These are phyloP conservation scores for Crotalus horridus DNA, from an alignment of 2,113 vertebrate genomes.

Conservation along the genomic window DNA sequence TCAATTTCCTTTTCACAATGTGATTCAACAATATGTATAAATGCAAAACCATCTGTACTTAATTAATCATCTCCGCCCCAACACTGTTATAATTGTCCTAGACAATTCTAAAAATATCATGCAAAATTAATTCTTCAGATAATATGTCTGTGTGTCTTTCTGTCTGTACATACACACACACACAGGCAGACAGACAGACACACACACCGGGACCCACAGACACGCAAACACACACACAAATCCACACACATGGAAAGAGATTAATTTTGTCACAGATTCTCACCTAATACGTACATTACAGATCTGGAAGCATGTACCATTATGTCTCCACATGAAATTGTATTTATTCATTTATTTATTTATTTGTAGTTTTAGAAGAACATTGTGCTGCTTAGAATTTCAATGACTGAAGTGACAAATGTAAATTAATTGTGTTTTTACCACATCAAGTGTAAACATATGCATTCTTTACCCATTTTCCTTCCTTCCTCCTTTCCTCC, in stretches of 20 bases:
- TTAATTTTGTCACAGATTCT: not conserved
- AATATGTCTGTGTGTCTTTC: constrained; percentile 2
- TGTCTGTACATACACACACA: not conserved
- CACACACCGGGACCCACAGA: not conserved
- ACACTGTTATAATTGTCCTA: constrained; percentile 41
- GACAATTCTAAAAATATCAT: constrained; percentile 37
- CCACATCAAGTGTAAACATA: not conserved
- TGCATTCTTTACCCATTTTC: not conserved
- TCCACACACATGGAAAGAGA: not conserved
- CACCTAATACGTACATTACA: not conserved
- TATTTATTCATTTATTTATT: not conserved
- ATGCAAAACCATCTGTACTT: constrained; percentile 57
- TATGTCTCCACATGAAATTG: not conserved
- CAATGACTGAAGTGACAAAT: not conserved
- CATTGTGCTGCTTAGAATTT: not conserved
- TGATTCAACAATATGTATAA: constrained; percentile 46
- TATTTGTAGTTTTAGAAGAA: not conserved
- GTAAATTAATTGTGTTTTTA: not conserved
- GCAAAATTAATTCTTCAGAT: constrained; percentile 36
- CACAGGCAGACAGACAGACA: not conserved
- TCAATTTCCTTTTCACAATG: constrained; percentile 56
- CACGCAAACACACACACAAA: not conserved
- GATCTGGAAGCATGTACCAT: not conserved
- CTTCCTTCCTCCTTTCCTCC: not conserved
- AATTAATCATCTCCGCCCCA: constrained; percentile 54